Evolutionary conservation across 2,113 vertebrate genomes (phyloP).

Genomic region (Entelurus aequoreus): DNA sequence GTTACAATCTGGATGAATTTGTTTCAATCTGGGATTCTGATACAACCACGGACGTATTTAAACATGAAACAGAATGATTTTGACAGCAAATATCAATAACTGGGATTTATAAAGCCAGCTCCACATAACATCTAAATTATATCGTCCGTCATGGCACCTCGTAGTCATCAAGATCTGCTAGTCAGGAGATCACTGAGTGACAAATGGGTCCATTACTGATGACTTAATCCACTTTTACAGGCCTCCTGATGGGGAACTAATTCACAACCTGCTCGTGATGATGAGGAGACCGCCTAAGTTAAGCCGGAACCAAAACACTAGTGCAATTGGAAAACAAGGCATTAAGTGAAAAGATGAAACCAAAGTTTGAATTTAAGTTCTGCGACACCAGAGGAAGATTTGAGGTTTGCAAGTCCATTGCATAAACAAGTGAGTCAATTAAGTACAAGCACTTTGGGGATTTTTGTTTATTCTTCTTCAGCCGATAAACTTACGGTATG

Average conservation of each 20-base stretch:
- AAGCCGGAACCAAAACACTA: not conserved
- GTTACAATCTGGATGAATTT: slow-evolving; percentile 22
- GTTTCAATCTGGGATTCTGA: slow-evolving; percentile 11
- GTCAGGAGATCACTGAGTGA: slow-evolving; percentile 16
- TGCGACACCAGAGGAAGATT: not conserved
- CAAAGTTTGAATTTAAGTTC: not conserved
- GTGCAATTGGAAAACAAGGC: not conserved
- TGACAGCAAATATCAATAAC: not conserved
- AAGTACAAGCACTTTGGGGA: slow-evolving; percentile 25
- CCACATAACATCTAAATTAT: not conserved
- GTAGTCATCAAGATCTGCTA: not conserved
- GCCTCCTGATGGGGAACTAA: slow-evolving; percentile 19
- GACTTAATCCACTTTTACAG: slow-evolving; percentile 4
- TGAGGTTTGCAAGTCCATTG: slow-evolving; percentile 22
- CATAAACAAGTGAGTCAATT: slow-evolving; percentile 39
- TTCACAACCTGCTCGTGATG: slow-evolving; percentile 2
- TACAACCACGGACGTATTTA: not conserved
- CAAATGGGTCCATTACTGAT: slow-evolving; percentile 25
- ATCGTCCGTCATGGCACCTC: not conserved
- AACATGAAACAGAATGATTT: no score
- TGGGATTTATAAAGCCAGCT: not conserved
- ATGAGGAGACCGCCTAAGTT: no score
- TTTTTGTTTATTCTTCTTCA: slow-evolving; percentile 11
- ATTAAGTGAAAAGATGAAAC: not conserved
- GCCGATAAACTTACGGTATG: slow-evolving; percentile 17